A percentile compares a stretch with the other conserved stretches of the same genome.
Conservation (phyloP, 2,888 invertebrate genomes). For the Beris chalybata region DNA sequence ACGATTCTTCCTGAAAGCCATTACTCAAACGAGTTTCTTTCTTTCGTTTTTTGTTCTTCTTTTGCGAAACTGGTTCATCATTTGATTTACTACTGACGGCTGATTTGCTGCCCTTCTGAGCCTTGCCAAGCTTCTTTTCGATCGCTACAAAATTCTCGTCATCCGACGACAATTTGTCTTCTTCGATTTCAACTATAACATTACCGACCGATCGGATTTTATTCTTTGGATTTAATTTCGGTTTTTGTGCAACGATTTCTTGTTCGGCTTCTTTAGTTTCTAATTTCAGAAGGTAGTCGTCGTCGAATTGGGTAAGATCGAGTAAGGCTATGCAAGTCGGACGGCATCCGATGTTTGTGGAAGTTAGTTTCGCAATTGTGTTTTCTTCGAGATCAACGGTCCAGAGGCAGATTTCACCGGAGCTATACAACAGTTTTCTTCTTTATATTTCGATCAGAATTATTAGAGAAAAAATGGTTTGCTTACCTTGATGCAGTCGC, state of each 20-base stretch:
- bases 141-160: not conserved
- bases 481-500: slow-evolving; percentile 68
- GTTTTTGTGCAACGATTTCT: slow-evolving; percentile 34
- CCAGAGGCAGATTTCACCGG: slow-evolving; percentile 80
- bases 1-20: not conserved
- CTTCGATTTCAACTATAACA: slow-evolving; percentile 25
- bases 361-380: slow-evolving; percentile 59
- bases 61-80: not conserved
- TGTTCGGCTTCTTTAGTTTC: slow-evolving; percentile 31
- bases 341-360: slow-evolving; percentile 68
- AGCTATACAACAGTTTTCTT: slow-evolving; percentile 52
- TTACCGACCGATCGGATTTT: not conserved
- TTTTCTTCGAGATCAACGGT: slow-evolving; percentile 47
- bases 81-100: not conserved
- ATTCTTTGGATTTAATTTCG: slow-evolving; percentile 19
- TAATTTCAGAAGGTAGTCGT: slow-evolving; percentile 40
- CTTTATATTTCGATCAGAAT: too few relatives aligned
- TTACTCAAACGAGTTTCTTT: not conserved
- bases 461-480: not conserved
- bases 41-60: slow-evolving; percentile 1
- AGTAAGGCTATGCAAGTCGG: slow-evolving; percentile 72
- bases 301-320: slow-evolving; percentile 51
- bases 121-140: slow-evolving; percentile 9
- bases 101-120: not conserved
- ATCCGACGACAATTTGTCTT: not conserved